Evolutionary conservation across 2,797 vertebrate species (phyloP), one percentile per base, ranked within the genome.

Genomic region (Otolemur crassicaudatus): DNA sequence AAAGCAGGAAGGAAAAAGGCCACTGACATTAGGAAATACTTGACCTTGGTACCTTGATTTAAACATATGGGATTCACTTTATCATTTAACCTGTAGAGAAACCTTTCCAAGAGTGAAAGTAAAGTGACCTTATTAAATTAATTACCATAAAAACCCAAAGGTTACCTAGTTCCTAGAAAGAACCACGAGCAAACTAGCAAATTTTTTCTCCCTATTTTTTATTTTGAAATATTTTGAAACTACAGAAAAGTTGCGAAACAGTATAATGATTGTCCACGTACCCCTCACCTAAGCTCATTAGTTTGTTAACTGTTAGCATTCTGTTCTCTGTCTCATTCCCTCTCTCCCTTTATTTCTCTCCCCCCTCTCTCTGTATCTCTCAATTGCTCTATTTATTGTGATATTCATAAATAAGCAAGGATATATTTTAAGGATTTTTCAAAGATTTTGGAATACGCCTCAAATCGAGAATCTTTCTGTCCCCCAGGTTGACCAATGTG

Each of bases 51-150:
- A n/a, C 34, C 29, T 87, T 82, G 63, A 89, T 92, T 61, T 75
- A 60, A 80, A 82, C 2, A 22, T 19, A 37, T 11, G 31, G 60
- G 34, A 67, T 73, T 87, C 4, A 31, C 7, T 92, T 83, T 92
- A n/a, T 72, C 31, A 61, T 61, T 53, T 31, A 92, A 76, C 43
- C 58, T 46, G 5, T 3, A 46, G 3, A 60, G 25, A 69, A 37
- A 53, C 10, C 37, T 90, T 37, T 73, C 27, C n/a, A 84, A n/a
- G 16, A 73, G 19, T 63, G 34, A 88, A 94, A 90, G 70, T 22
- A 61, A 96, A 90, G 65, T 79, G n/a, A 92, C 37, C 37, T 91
- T 43, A n/a, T 69, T 94, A 90, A 90, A 56, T 87, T 63, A 7
- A 60, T 65, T 16, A 20, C 58, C 58, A 40, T 19, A 22, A n/a